Conservation (phyloP, 2,888 invertebrate genomes). For the Dolomedes plantarius region DNA sequence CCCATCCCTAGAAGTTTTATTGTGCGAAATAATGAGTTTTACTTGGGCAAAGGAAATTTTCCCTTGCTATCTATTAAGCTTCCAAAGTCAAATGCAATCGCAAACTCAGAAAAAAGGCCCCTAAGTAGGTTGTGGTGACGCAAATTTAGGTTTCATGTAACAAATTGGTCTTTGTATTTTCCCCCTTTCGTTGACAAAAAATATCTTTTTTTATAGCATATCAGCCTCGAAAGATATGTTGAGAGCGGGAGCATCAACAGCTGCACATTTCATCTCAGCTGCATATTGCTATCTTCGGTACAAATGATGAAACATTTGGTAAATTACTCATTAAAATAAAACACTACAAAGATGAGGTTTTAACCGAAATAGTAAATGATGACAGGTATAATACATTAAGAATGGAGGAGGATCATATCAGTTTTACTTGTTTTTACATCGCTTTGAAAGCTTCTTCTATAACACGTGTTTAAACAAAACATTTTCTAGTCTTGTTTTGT, state of each 20-base stretch:
- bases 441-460: too few species aligned
- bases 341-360: too few species aligned
- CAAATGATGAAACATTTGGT: not conserved
- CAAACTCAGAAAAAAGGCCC: not conserved
- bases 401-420: too few species aligned
- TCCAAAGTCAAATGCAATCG: too few species aligned
- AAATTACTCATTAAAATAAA: not conserved
- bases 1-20: too few species aligned
- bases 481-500: too few species aligned
- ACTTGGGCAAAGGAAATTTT: not conserved
- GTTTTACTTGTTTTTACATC: too few species aligned
- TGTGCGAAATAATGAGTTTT: too few species aligned
- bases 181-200: not conserved
- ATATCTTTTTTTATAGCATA: not conserved
- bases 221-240: not conserved
- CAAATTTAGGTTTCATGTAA: conserved; percentile 34
- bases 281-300: not conserved
- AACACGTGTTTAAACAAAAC: too few species aligned
- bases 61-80: not conserved
- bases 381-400: too few species aligned
- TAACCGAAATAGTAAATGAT: too few species aligned
- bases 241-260: not conserved
- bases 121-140: not conserved
- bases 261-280: not conserved
- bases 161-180: conserved; percentile 44